A percentile compares a stretch with the other conserved stretches of the same genome.
These are phyloP conservation scores for Acromyrmex heyeri DNA, from an alignment of 1,140 invertebrate species.

Conservation along the genomic window DNA sequence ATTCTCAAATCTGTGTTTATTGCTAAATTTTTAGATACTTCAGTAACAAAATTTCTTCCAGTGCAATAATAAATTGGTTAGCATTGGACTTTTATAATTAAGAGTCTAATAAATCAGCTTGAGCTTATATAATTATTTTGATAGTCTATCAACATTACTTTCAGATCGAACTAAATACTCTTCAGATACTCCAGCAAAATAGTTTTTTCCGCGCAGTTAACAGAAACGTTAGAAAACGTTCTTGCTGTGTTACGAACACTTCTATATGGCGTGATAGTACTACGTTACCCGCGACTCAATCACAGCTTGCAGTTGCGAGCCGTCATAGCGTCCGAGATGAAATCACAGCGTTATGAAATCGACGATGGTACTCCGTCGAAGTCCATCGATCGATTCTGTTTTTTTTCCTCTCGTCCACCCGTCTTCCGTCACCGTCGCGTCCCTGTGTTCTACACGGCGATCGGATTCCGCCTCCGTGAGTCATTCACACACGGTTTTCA, in stretches of 20 bases:
- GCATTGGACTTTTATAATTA: no score
- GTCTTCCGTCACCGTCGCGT: not conserved
- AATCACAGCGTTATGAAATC: slow-evolving; percentile 23
- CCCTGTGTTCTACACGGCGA: not conserved
- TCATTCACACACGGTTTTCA: slow-evolving; percentile 58
- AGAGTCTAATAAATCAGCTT: no score
- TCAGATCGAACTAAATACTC: no score
- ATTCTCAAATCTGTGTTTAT: no score
- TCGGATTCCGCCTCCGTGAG: slow-evolving; percentile 31
- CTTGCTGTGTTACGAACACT: not conserved
- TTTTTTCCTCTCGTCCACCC: not conserved
- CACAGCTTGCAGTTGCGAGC: not conserved
- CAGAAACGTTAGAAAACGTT: not conserved
- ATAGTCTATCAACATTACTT: no score
- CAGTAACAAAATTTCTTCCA: no score
- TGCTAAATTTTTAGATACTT: no score
- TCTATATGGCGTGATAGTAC: not conserved
- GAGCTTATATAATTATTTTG: no score
- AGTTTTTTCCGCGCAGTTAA: not conserved
- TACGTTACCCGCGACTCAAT: not conserved
- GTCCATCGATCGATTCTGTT: slow-evolving; percentile 5
- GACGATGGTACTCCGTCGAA: not conserved
- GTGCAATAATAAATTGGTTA: no score
- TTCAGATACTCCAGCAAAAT: no score
- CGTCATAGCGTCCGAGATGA: not conserved